Conservation (phyloP, 2,888 invertebrate species). For the Clepsis dumicolana region DNA sequence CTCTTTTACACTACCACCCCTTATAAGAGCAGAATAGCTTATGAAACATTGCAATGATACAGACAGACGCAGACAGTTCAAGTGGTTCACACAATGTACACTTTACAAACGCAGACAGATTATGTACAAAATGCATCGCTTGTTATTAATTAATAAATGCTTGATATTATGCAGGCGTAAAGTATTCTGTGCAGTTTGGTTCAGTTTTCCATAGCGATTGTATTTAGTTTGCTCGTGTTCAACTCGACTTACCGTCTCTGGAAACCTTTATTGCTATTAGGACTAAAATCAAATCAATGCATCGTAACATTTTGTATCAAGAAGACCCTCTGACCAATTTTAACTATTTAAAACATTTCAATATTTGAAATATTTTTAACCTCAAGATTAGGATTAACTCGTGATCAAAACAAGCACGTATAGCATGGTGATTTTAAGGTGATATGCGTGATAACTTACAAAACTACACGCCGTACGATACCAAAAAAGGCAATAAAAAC, state of each 20-base stretch:
- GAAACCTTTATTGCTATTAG: not conserved
- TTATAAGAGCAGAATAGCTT: not conserved
- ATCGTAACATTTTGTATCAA: no score
- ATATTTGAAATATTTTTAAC: no score
- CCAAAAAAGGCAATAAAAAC: no score
- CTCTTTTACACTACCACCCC: not conserved
- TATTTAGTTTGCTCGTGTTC: constrained; percentile 1
- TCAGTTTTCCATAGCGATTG: not conserved
- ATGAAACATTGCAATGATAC: constrained; percentile 13
- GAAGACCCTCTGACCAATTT: no score
- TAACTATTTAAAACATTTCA: no score
- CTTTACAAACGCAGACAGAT: constrained; percentile 26
- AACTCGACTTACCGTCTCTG: not conserved
- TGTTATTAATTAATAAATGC: constrained; percentile 22
- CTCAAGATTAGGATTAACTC: no score
- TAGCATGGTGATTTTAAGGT: no score
- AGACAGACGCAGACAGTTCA: constrained; percentile 15
- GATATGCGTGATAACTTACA: no score
- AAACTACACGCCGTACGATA: no score
- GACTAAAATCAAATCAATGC: not conserved
- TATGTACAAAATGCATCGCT: constrained; percentile 23
- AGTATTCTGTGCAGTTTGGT: constrained; percentile 4
- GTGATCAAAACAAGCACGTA: no score
- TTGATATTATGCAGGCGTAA: constrained; percentile 1
- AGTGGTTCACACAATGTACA: constrained; percentile 27